Percentiles rank a stretch among this genome's conserved stretches.
These are phyloP conservation scores for Dysidea cf. avara DNA, from an alignment of 37 sponge, comb jelly and placozoan genomes.

Conservation along the genomic window DNA sequence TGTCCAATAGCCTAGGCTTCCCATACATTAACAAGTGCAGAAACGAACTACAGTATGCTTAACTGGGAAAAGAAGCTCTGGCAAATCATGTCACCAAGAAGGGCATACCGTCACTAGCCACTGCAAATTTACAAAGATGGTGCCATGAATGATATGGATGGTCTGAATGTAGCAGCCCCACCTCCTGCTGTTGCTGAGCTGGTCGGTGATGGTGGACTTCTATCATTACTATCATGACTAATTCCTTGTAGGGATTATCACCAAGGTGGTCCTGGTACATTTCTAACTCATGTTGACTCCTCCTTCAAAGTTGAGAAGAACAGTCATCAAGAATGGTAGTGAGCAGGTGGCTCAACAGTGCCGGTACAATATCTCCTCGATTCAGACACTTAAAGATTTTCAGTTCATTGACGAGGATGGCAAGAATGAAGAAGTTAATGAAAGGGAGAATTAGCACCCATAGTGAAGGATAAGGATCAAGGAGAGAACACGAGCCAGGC, in stretches of 20 bases:
- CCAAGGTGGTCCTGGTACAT: too few relatives aligned
- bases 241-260: conserved; percentile 87
- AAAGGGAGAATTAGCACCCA: conserved; percentile 78
- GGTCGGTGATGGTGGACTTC: neutral
- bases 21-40: conserved; percentile 90
- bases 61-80: too few relatives aligned
- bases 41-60: too few relatives aligned
- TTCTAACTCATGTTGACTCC: too few relatives aligned
- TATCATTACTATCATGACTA: neutral
- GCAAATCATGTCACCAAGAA: too few relatives aligned
- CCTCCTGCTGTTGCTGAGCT: conserved; percentile 66
- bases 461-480: conserved; percentile 88
- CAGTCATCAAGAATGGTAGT: conserved; percentile 91
- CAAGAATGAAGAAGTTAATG: conserved; percentile 92
- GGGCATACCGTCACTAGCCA: too few relatives aligned
- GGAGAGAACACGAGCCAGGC: conserved; percentile 85
- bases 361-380: conserved; percentile 92
- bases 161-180: conserved; percentile 99
- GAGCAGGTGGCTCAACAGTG: conserved; percentile 93
- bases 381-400: conserved; percentile 98
- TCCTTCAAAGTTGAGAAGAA: too few relatives aligned
- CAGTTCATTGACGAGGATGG: conserved; percentile 97
- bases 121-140: too few relatives aligned
- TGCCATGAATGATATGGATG: conserved; percentile 91
- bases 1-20: neutral